A percentile compares a stretch with the other conserved stretches of the same genome.
phyloP scores from a whole-genome alignment of 2,797 vertebrate genomes.

The Phalanger gymnotis region DNA sequence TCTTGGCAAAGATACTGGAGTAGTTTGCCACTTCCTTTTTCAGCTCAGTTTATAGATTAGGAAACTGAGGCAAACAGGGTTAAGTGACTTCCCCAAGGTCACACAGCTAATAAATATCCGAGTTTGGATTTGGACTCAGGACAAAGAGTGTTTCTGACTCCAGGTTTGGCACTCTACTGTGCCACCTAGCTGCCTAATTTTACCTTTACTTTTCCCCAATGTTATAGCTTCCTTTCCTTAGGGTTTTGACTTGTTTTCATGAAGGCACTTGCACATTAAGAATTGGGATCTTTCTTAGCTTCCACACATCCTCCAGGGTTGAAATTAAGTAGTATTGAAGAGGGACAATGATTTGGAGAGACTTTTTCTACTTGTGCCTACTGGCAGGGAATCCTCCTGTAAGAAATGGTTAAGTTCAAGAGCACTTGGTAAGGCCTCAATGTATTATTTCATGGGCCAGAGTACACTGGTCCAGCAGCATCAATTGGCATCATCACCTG shows the following conservation, averaged over 20 bases:
- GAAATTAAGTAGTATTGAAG: conserved; percentile 12
- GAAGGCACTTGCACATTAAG: conserved; percentile 44
- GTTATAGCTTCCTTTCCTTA: conserved; percentile 33
- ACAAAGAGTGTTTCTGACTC: too few species aligned
- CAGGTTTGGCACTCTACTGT: background rate
- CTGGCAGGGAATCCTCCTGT: conserved; percentile 22
- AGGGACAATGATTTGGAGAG: background rate
- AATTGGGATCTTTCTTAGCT: conserved; percentile 55
- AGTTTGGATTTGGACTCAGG: background rate
- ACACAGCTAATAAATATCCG: background rate
- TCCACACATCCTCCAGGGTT: conserved; percentile 51
- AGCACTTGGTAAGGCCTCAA: background rate
- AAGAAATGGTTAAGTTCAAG: background rate
- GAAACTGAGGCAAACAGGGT: background rate
- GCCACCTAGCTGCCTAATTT: background rate
- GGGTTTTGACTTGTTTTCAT: conserved; percentile 66
- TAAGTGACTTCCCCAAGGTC: background rate
- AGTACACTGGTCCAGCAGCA: background rate
- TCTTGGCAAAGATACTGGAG: background rate
- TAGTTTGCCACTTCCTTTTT: background rate
- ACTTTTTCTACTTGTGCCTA: too few species aligned
- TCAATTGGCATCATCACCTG: background rate
- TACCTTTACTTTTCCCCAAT: conserved; percentile 56
- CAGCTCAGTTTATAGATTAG: background rate
- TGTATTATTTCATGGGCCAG: background rate